These are phyloP conservation scores for Xestia ashworthii DNA, from an alignment of 2,888 invertebrate species.

Conservation along the genomic window DNA sequence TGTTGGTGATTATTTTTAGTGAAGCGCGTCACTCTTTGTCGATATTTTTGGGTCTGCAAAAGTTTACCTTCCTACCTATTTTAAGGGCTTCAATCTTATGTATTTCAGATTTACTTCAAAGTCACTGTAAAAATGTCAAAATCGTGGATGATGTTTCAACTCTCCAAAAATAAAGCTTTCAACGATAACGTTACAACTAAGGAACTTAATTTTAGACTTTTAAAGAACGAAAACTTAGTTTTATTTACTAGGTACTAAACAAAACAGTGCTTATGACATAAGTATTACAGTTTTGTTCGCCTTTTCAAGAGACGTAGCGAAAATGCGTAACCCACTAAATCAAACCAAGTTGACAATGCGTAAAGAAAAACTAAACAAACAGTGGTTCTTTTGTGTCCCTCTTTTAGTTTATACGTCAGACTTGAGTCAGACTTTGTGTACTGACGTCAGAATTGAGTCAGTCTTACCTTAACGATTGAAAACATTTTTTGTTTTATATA, in stretches of 20 bases:
- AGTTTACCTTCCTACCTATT: too few species aligned
- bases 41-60: background rate
- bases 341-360: conserved; percentile 51
- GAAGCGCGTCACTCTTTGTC: background rate
- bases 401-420: conserved; percentile 54
- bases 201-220: too few species aligned
- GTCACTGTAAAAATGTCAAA: background rate
- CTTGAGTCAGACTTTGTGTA: conserved; percentile 23
- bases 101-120: background rate
- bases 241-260: too few species aligned
- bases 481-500: background rate
- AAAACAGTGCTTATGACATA: too few species aligned
- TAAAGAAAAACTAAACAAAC: conserved; percentile 52
- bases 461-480: conserved; percentile 6
- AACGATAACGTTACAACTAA: too few species aligned
- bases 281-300: background rate
- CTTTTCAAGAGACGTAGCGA: conserved; percentile 4
- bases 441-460: conserved; percentile 38
- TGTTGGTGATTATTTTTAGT: conserved; percentile 5
- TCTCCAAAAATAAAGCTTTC: background rate
- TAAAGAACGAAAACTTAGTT: too few species aligned
- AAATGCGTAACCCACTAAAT: conserved; percentile 43
- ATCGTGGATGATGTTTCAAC: background rate
- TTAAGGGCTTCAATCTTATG: background rate
- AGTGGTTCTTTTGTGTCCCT: conserved; percentile 50